These are phyloP conservation scores for Norana najaformis DNA, from an alignment of 2,888 invertebrate species.

Conservation along the genomic window DNA sequence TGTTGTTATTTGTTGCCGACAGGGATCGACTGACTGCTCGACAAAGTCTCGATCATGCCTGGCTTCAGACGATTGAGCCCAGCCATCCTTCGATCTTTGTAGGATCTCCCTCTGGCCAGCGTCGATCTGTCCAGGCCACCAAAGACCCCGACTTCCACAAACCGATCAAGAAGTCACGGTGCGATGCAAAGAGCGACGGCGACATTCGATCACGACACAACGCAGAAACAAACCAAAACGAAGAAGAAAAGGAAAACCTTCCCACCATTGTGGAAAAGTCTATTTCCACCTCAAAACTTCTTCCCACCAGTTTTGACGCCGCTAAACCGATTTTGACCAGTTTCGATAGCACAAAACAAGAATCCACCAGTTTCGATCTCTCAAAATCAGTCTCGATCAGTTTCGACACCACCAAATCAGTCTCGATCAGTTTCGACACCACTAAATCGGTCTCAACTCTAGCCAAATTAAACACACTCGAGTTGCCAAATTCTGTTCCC, in stretches of 20 bases:
- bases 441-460: background rate
- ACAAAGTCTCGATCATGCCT: slow-evolving; percentile 86
- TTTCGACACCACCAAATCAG: no score
- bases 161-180: slow-evolving; percentile 39
- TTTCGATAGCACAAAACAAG: no score
- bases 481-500: background rate
- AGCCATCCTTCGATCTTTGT: background rate
- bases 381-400: no score
- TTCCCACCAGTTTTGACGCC: background rate
- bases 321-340: no score
- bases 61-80: slow-evolving; percentile 68
- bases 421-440: background rate
- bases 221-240: background rate
- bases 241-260: background rate
- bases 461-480: background rate
- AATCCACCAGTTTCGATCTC: no score
- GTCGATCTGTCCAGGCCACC: slow-evolving; percentile 38
- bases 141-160: slow-evolving; percentile 31
- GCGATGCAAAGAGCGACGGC: slow-evolving; percentile 19
- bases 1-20: slow-evolving; percentile 56
- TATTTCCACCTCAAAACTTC: background rate
- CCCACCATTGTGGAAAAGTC: background rate
- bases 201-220: background rate
- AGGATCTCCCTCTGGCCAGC: slow-evolving; percentile 40
- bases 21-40: slow-evolving; percentile 86